Conservation (phyloP, 2,797 vertebrate species). For the Aulostomus chinensis region DNA sequence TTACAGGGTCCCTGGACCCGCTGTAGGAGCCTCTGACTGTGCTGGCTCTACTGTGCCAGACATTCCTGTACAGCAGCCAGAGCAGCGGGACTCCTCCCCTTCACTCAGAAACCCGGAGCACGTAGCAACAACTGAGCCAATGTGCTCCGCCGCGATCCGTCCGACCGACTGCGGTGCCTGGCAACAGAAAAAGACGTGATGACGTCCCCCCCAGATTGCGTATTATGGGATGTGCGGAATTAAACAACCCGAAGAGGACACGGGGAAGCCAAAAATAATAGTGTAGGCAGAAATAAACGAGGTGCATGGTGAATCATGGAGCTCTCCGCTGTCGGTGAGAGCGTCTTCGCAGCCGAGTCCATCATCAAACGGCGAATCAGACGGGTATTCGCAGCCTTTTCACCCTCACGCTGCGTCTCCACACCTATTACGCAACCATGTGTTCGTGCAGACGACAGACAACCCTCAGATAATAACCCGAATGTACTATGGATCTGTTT, state of each 20-base stretch:
- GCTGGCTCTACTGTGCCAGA: constrained; percentile 51
- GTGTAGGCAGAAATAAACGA: constrained; percentile 47
- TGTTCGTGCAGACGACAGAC: constrained; percentile 43
- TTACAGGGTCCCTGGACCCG: no score
- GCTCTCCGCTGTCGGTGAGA: constrained; percentile 94
- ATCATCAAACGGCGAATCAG: constrained; percentile 94
- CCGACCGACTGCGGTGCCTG: constrained; percentile 82
- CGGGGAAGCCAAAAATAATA: constrained; percentile 64
- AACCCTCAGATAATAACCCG: constrained; percentile 38
- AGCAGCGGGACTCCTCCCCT: constrained; percentile 64
- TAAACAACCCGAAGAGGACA: constrained; percentile 73
- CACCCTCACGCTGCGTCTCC: constrained; percentile 22
- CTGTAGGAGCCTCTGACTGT: constrained; percentile 43
- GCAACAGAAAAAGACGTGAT: constrained; percentile 79
- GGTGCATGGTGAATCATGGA: constrained; percentile 88
- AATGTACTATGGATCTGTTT: constrained; percentile 49
- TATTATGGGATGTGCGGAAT: constrained; percentile 94
- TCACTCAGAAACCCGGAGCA: constrained; percentile 68
- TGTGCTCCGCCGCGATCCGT: constrained; percentile 61
- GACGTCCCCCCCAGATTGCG: constrained; percentile 70
- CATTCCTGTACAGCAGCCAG: constrained; percentile 69
- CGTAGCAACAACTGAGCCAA: constrained; percentile 80
- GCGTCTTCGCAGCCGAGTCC: constrained; percentile 97
- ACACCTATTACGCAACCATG: constrained; percentile 51
- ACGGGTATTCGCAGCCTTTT: constrained; percentile 81